Percentiles rank a stretch among this genome's conserved stretches.
Conservation (phyloP, 1,140 invertebrate genomes). For the Lepidurus apus region DNA sequence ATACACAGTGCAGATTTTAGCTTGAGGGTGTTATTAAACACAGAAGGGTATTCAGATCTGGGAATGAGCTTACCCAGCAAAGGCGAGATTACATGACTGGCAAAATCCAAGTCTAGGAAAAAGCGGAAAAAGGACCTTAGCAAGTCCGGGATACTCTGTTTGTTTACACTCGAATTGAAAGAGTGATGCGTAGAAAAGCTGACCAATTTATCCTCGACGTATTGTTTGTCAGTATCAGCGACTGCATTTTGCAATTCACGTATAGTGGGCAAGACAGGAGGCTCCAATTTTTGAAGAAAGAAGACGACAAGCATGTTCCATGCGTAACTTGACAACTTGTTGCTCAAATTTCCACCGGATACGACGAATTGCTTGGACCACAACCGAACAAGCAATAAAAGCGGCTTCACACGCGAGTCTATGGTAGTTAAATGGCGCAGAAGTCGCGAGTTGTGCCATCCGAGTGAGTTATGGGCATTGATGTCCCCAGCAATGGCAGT, state of each 20-base stretch:
- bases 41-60: neutral
- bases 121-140: neutral
- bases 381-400: neutral
- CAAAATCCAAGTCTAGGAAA: neutral
- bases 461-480: neutral
- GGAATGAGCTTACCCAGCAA: neutral
- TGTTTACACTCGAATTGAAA: neutral
- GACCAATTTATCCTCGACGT: neutral
- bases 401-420: neutral
- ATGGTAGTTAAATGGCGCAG: neutral
- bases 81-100: neutral
- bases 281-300: neutral
- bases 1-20: neutral
- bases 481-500: conserved; percentile 1
- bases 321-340: neutral
- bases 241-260: neutral
- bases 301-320: neutral
- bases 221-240: neutral
- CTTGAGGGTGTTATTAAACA: neutral
- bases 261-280: neutral
- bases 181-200: neutral
- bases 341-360: neutral
- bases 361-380: neutral
- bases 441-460: neutral
- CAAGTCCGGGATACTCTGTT: neutral